Evolutionary conservation across 2,797 vertebrate species (phyloP).

Genomic region (Intellagama lesueurii): DNA sequence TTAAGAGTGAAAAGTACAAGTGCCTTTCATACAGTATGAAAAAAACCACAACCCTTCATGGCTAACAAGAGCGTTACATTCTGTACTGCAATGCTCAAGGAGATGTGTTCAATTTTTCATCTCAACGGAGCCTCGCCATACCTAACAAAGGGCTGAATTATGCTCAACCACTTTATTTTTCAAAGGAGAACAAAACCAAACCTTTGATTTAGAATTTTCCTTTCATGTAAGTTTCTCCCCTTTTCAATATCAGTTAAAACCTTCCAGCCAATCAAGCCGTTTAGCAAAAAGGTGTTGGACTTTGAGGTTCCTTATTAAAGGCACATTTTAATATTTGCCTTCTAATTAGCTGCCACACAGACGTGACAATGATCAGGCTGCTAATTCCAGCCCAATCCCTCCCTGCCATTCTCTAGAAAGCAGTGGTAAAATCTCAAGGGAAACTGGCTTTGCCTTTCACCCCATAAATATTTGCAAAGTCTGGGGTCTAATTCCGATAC

Average conservation of each 20-base stretch:
- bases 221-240: background rate
- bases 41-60: too few relatives aligned
- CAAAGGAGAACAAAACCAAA: background rate
- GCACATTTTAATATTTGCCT: constrained; percentile 5
- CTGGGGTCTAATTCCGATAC: too few relatives aligned
- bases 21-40: too few relatives aligned
- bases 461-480: background rate
- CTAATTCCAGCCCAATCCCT: background rate
- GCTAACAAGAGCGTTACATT: too few relatives aligned
- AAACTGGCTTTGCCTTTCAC: background rate
- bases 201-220: background rate
- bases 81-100: too few relatives aligned
- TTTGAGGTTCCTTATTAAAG: background rate
- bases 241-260: background rate
- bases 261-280: background rate
- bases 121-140: background rate
- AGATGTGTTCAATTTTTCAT: too few relatives aligned
- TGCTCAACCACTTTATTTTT: background rate
- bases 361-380: background rate
- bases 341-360: constrained; percentile 11
- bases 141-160: background rate
- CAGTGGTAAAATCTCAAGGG: background rate
- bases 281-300: constrained; percentile 8
- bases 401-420: background rate
- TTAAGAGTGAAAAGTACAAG: too few relatives aligned